Conservation (phyloP, 2,113 vertebrate genomes). For the Chamaetylas fuelleborni region DNA sequence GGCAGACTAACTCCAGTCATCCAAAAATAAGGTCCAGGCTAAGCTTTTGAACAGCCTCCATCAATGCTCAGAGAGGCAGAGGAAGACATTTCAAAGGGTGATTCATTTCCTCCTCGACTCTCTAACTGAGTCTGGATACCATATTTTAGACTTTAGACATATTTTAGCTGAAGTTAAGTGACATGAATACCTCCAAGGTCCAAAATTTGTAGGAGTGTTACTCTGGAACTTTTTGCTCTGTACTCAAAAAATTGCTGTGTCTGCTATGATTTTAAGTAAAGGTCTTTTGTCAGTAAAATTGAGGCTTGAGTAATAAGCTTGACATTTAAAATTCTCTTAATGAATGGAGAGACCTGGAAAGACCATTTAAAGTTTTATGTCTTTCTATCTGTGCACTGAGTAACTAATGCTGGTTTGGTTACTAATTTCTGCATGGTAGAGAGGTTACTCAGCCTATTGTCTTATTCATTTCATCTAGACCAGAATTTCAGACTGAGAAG, state of each 20-base stretch:
- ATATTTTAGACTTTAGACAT: not conserved
- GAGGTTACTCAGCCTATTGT: not conserved
- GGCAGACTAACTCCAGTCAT: not conserved
- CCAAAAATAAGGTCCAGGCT: not conserved
- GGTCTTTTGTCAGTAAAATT: not conserved
- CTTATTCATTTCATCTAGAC: not conserved
- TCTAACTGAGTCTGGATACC: not conserved
- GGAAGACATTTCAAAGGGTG: not conserved
- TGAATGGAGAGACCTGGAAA: constrained; percentile 3
- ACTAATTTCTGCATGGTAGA: not conserved
- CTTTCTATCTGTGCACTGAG: not conserved
- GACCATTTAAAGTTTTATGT: not conserved
- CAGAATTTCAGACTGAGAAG: not conserved
- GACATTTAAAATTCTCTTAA: constrained; percentile 35
- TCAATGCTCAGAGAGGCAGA: not conserved
- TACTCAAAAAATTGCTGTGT: not conserved
- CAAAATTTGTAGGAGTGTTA: not conserved
- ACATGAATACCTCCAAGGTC: not conserved
- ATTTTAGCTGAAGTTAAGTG: not conserved
- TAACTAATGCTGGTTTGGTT: not conserved
- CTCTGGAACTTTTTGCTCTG: not conserved
- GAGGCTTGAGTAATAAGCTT: constrained; percentile 2
- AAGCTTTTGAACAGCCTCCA: not conserved
- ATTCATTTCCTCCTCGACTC: not conserved
- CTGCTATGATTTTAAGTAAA: constrained; percentile 15